Percentiles rank a stretch among this genome's conserved stretches.
Conservation (phyloP, 2,888 invertebrate species). For the Acleris holmiana region DNA sequence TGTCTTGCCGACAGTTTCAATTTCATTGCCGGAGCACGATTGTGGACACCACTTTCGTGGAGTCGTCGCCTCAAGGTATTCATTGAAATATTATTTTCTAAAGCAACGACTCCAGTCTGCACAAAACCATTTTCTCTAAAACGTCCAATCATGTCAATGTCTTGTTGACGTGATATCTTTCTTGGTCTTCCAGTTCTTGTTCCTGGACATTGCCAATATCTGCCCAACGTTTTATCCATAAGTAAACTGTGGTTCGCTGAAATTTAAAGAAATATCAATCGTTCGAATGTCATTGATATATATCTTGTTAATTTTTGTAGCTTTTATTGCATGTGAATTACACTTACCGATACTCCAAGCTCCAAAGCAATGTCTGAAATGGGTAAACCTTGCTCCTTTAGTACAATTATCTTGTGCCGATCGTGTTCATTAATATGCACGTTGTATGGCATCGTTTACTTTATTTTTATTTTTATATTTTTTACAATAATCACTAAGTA, state of each 20-base stretch:
- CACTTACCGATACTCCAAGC: conserved; percentile 5
- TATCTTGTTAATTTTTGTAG: not conserved
- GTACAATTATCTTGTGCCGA: not conserved
- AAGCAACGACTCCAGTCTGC: conserved; percentile 14
- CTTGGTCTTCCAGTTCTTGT: conserved; percentile 20
- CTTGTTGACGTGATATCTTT: conserved; percentile 28
- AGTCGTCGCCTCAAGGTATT: conserved; percentile 31
- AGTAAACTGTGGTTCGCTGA: not conserved
- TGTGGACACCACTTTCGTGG: conserved; percentile 30
- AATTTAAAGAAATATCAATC: conserved; percentile 1
- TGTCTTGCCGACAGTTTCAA: conserved; percentile 33
- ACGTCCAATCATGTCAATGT: conserved; percentile 18
- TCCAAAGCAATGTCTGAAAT: conserved; percentile 7
- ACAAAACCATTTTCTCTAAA: conserved; percentile 25
- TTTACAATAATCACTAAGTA: no score
- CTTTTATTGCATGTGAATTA: not conserved
- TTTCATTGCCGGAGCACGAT: conserved; percentile 23
- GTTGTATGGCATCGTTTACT: not conserved
- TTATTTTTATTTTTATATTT: no score
- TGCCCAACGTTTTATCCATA: conserved; percentile 1
- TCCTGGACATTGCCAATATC: conserved; percentile 6
- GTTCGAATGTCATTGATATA: not conserved
- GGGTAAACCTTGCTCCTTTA: conserved; percentile 1
- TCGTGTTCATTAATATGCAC: not conserved
- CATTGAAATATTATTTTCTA: conserved; percentile 25